A percentile compares a stretch with the other conserved stretches of the same genome.
Conservation (phyloP, 2,113 vertebrate species). For the Potamarius usumacintae region DNA sequence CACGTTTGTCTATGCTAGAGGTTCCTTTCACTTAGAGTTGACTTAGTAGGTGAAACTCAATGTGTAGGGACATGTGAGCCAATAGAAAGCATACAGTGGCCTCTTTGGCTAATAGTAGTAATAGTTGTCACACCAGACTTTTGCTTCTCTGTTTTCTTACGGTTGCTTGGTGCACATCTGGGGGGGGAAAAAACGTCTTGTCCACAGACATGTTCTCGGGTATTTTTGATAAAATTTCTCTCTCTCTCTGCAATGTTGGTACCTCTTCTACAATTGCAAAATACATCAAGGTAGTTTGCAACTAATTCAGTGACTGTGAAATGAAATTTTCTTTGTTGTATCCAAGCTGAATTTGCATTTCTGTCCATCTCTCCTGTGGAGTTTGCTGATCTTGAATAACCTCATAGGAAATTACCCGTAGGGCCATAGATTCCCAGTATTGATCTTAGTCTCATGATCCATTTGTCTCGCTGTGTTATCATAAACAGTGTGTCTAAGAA, state of each 20-base stretch:
- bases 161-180: background rate
- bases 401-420: background rate
- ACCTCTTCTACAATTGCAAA: background rate
- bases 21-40: background rate
- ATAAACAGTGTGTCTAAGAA: too few relatives aligned
- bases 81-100: background rate
- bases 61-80: background rate
- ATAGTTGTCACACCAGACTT: background rate
- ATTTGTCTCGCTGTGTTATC: background rate
- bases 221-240: background rate
- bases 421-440: background rate
- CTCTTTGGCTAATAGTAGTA: background rate
- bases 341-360: background rate
- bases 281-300: background rate
- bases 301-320: background rate
- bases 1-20: background rate
- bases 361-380: background rate
- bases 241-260: background rate
- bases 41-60: background rate
- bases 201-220: background rate
- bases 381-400: conserved; percentile 1
- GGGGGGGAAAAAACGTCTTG: background rate
- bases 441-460: conserved; percentile 3
- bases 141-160: background rate
- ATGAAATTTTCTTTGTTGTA: background rate